Conservation (phyloP, 1,140 invertebrate species). For the Drosophila pachea region DNA sequence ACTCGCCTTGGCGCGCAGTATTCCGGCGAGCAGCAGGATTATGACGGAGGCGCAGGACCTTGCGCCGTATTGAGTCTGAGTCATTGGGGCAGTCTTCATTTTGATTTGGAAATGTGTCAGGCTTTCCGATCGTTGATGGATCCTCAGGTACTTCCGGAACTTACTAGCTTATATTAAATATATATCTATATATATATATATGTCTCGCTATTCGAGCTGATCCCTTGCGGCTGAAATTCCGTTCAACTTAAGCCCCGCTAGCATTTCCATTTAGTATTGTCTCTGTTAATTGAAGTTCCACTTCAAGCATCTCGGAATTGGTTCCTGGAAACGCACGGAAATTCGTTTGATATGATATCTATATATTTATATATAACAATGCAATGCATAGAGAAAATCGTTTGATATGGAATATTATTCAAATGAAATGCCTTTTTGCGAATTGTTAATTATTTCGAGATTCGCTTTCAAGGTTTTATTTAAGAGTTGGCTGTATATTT, state of each 20-base stretch:
- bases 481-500: not conserved
- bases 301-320: conserved; percentile 1
- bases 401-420: no score
- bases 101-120: conserved; percentile 23
- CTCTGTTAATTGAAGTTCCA: conserved; percentile 29
- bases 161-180: conserved; percentile 36
- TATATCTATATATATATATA: conserved; percentile 37
- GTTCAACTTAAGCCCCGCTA: conserved; percentile 13
- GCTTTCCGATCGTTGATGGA: conserved; percentile 37
- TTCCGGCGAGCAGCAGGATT: conserved; percentile 36
- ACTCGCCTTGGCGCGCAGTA: conserved; percentile 23
- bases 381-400: no score
- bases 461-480: not conserved
- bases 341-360: not conserved
- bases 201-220: conserved; percentile 49
- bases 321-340: conserved; percentile 25
- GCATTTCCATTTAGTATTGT: conserved; percentile 34
- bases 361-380: not conserved
- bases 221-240: conserved; percentile 36
- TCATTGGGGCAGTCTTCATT: conserved; percentile 50
- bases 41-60: conserved; percentile 27
- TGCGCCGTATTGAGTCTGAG: conserved; percentile 27
- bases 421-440: no score
- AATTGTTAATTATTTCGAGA: no score
- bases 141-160: conserved; percentile 56